A percentile compares a stretch with the other conserved stretches of the same genome.
These are phyloP conservation scores for Steinernema khuongi DNA, from an alignment of 1,140 invertebrate species.

Conservation along the genomic window DNA sequence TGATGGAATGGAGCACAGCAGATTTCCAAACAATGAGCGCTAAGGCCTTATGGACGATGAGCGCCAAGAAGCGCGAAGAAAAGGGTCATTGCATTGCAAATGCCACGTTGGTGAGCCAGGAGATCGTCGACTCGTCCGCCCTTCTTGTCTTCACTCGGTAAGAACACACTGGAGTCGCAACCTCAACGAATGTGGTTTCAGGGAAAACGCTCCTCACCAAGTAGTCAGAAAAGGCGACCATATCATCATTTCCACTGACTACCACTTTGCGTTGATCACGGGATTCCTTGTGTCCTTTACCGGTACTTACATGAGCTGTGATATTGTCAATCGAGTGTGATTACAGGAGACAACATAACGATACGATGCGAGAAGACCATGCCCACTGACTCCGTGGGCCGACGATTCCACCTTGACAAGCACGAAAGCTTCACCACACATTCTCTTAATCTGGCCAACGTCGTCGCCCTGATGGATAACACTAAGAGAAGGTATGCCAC, in stretches of 20 bases:
- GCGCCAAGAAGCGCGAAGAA: not conserved
- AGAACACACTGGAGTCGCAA: not conserved
- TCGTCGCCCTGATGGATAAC: not conserved
- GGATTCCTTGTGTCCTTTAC: not conserved
- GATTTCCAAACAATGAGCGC: not conserved
- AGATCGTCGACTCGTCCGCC: not conserved
- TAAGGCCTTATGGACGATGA: not conserved
- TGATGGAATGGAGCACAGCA: not conserved
- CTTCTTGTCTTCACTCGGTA: not conserved
- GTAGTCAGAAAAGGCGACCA: not conserved
- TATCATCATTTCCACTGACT: not conserved
- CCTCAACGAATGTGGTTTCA: not conserved
- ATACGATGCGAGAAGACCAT: not conserved
- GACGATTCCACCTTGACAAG: not conserved
- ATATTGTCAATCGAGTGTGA: not conserved
- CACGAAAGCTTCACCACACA: not conserved
- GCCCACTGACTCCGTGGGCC: not conserved
- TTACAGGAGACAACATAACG: not conserved
- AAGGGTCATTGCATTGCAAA: not conserved
- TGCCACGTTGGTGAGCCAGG: not conserved
- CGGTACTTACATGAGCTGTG: not conserved
- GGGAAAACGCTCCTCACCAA: not conserved
- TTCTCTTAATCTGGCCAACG: not conserved
- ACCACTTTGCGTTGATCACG: not conserved
- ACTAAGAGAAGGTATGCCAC: not conserved